Percentiles rank a stretch among this genome's conserved stretches.
These are phyloP conservation scores for Varroa destructor DNA, from an alignment of 1,140 invertebrate species.

Conservation along the genomic window DNA sequence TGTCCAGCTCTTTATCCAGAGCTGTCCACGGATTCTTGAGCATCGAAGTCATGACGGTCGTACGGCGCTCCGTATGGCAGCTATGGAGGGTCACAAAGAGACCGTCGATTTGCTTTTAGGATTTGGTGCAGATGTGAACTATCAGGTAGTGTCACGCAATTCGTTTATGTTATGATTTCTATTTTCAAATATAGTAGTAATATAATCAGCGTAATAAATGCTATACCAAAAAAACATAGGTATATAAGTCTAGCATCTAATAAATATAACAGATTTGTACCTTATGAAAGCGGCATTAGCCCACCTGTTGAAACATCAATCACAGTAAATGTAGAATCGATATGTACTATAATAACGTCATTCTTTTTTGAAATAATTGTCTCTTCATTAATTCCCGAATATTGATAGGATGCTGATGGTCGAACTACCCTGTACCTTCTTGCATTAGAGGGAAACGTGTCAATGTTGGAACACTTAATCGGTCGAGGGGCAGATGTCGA, in stretches of 20 bases:
- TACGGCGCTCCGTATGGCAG: constrained; percentile 76
- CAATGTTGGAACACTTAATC: constrained; percentile 67
- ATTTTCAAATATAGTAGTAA: too few relatives aligned
- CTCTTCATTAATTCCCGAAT: too few relatives aligned
- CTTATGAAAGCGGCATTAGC: too few relatives aligned
- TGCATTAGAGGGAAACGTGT: constrained; percentile 71
- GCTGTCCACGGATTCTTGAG: constrained; percentile 49
- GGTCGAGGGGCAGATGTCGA: constrained; percentile 67
- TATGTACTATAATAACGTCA: too few relatives aligned
- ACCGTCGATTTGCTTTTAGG: constrained; percentile 58
- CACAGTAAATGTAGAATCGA: too few relatives aligned
- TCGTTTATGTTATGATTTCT: neutral
- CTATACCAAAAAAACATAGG: too few relatives aligned
- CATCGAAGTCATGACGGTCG: constrained; percentile 82
- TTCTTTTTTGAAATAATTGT: too few relatives aligned
- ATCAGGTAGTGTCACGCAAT: constrained; percentile 42
- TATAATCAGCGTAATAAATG: too few relatives aligned
- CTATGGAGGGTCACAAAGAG: constrained; percentile 67
- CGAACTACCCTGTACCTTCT: constrained; percentile 79
- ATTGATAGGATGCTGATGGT: constrained; percentile 61
- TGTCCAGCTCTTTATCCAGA: constrained; percentile 36
- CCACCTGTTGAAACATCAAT: too few relatives aligned
- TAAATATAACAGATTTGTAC: too few relatives aligned
- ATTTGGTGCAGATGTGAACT: constrained; percentile 70
- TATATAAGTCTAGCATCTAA: too few relatives aligned